Percentiles rank a stretch among this genome's conserved stretches.
phyloP scores from a whole-genome alignment of 2,888 invertebrate species.

The Abrostola triplasia region DNA sequence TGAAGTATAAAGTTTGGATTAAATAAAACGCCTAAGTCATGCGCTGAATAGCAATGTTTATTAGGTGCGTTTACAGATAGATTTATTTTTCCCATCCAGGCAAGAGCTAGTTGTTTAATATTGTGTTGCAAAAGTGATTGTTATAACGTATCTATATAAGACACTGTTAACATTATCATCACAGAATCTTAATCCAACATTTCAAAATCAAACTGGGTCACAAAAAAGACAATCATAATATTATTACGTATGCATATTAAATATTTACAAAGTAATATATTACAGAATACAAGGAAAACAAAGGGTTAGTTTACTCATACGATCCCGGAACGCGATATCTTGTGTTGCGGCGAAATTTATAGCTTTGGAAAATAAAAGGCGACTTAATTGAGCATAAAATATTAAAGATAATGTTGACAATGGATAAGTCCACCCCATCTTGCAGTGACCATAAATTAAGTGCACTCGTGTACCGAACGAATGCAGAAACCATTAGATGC shows the following conservation, averaged over 20 bases:
- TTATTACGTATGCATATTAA: slow-evolving; percentile 49
- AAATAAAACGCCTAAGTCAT: no score
- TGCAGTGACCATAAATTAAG: slow-evolving; percentile 78
- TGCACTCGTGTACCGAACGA: slow-evolving; percentile 76
- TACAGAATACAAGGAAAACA: slow-evolving; percentile 59
- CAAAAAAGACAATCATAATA: slow-evolving; percentile 33
- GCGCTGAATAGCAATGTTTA: no score
- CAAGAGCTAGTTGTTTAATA: no score
- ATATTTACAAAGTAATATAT: slow-evolving; percentile 57
- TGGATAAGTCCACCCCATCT: slow-evolving; percentile 82
- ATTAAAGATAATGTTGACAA: slow-evolving; percentile 85
- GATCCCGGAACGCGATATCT: slow-evolving; percentile 64
- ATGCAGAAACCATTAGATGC: slow-evolving; percentile 80
- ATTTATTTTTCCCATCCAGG: no score
- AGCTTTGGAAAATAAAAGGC: slow-evolving; percentile 68
- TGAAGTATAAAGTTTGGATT: no score
- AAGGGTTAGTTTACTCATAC: slow-evolving; percentile 58
- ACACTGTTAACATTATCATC: background rate
- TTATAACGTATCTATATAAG: no score
- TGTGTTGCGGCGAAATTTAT: slow-evolving; percentile 71
- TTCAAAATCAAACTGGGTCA: slow-evolving; percentile 15
- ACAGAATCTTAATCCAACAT: background rate
- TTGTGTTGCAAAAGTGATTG: no score
- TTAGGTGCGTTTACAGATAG: no score
- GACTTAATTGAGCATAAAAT: slow-evolving; percentile 80